Evolutionary conservation across 2,797 vertebrate species (phyloP), one percentile per base, ranked within the genome.

Genomic region (Chromobotia macracanthus): DNA sequence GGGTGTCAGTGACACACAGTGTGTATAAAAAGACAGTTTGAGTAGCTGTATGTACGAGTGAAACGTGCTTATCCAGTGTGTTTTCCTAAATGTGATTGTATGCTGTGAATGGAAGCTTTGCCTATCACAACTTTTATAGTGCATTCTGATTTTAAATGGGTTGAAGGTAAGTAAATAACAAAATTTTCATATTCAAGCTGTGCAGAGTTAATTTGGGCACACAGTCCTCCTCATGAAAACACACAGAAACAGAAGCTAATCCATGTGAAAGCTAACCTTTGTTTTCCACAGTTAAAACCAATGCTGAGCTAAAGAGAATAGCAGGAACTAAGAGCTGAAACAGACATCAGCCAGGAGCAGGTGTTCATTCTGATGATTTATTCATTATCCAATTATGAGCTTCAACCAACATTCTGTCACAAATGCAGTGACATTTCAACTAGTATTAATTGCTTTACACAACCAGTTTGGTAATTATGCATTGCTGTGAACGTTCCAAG

Each of bases 311-410:
- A 58, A 72, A 48, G 11, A 55, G 12, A 72, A 41, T 56, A 75
- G 50, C 6, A 64, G 13, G 68, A 35, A 38, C 68, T n/a, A 66
- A 23, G 2, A 69, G 55, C 55, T 63, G 55, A 66, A 35, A 48
- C n/a, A 67, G 38, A 72, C 72, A 76, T 53, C 67, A 60, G 56
- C 38, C 23, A 66, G 53, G 11, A 51, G 71, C 63, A 80, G 71
- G 67, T 80, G 70, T 80, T 65, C 38, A 44, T 77, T 79, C 41
- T 78, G 31, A 86, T 86, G 78, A 55, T 82, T 86, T 84, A 86
- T 82, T 82, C 71, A 86, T 86, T 16, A 68, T 18, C 75, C 67
- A 77, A 66, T 84, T 79, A 84, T 64, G 67, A 76, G 61, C 48
- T 70, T 44, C 80, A 65, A 78, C 70, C 38, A 75, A 72, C 53